Evolutionary conservation across 1,140 invertebrate genomes (phyloP).

Genomic region (Drosophila pandora): DNA sequence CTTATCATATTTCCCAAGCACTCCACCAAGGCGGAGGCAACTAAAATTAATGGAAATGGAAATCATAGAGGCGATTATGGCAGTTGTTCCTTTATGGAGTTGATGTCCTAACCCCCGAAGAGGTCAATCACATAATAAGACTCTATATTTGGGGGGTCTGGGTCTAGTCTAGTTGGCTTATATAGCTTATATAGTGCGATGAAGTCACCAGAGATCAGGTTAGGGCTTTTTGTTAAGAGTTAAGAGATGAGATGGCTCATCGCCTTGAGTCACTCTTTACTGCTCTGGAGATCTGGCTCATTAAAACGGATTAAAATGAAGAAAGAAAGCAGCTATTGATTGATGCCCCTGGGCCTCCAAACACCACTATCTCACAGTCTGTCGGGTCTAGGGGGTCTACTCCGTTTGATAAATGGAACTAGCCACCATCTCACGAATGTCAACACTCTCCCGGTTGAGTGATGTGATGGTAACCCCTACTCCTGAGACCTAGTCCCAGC

Average conservation of each 20-base stretch:
- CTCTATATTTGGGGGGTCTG: no score
- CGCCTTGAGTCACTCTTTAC: constrained; percentile 18
- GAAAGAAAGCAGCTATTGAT: constrained; percentile 5
- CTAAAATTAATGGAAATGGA: neutral
- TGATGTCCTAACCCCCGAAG: no score
- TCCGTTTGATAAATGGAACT: constrained; percentile 27
- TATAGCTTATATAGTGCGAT: constrained; percentile 40
- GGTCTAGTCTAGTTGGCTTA: neutral
- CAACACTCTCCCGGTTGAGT: constrained; percentile 7
- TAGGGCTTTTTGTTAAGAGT: neutral
- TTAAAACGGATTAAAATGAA: constrained; percentile 23
- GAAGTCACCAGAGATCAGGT: constrained; percentile 32
- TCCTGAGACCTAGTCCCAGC: neutral
- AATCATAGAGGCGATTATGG: neutral
- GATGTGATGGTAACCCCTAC: constrained; percentile 3
- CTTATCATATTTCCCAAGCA: constrained; percentile 11
- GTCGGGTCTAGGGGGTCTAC: neutral
- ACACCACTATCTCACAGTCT: constrained; percentile 30
- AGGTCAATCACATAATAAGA: no score
- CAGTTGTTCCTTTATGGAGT: no score
- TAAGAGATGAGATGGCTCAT: constrained; percentile 29
- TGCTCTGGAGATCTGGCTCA: no score
- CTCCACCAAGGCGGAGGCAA: no score
- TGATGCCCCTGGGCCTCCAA: constrained; percentile 1
- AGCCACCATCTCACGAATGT: constrained; percentile 8